Evolutionary conservation across 1,140 invertebrate species (phyloP).

Genomic region (Reticulitermes speratus): DNA sequence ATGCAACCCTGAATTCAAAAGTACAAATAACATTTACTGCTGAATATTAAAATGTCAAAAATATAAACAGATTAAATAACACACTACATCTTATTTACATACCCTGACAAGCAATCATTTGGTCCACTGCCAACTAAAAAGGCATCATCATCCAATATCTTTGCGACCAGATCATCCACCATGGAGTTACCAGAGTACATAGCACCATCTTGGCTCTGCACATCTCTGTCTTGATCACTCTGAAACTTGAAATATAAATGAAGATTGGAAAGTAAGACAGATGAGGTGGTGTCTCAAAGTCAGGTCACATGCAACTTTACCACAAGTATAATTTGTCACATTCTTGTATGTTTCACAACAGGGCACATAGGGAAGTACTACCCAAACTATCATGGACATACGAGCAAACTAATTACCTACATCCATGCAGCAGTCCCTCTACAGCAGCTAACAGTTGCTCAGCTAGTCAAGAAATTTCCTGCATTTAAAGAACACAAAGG

Average conservation of each 20-base stretch:
- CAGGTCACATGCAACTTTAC: no score
- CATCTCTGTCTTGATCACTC: slow-evolving; percentile 25
- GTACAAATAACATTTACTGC: background rate
- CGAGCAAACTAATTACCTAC: no score
- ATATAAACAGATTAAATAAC: background rate
- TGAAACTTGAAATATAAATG: background rate
- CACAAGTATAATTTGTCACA: no score
- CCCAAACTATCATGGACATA: no score
- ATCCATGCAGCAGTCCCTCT: no score
- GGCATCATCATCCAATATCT: slow-evolving; percentile 60
- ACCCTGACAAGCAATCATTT: background rate
- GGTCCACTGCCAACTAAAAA: background rate
- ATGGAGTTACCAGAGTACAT: slow-evolving; percentile 58
- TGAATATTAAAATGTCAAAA: background rate
- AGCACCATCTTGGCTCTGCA: slow-evolving; percentile 51
- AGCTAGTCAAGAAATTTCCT: no score
- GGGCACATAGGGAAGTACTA: no score
- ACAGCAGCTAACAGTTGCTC: no score
- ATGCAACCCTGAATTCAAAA: slow-evolving; percentile 14
- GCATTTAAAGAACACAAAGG: no score
- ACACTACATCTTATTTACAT: background rate
- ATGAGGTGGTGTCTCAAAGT: no score
- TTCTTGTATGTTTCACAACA: no score
- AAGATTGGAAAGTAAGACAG: slow-evolving; percentile 36
- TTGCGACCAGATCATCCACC: slow-evolving; percentile 63